phyloP scores from a whole-genome alignment of 1,140 invertebrate species.

The Saccostrea glomerata region DNA sequence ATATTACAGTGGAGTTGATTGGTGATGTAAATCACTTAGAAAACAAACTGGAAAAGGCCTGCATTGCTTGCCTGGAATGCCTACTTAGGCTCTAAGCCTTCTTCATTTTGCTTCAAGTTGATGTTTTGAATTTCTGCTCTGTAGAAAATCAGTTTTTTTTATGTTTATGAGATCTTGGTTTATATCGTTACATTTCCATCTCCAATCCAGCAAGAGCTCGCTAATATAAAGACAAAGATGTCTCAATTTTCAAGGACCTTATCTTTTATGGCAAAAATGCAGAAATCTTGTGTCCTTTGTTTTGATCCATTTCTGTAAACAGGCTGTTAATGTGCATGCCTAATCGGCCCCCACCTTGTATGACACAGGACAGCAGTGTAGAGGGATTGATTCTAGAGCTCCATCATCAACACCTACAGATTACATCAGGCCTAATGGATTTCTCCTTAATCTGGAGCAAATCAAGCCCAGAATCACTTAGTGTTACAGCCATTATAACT shows the following conservation, averaged over 20 bases:
- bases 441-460: neutral
- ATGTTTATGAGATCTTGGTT: too few relatives aligned
- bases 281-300: neutral
- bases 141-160: too few relatives aligned
- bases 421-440: slow-evolving; percentile 20
- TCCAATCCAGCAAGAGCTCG: neutral
- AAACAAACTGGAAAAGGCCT: neutral
- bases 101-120: too few relatives aligned
- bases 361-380: neutral
- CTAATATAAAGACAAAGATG: neutral
- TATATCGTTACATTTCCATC: too few relatives aligned
- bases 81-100: too few relatives aligned
- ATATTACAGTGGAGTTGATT: neutral
- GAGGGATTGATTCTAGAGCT: neutral
- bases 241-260: neutral
- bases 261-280: neutral
- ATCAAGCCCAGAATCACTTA: slow-evolving; percentile 6
- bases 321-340: neutral
- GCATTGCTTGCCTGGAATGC: neutral
- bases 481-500: neutral
- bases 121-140: too few relatives aligned
- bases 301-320: slow-evolving; percentile 15
- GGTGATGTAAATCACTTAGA: neutral
- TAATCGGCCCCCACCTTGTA: neutral
- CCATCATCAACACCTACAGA: neutral